These are phyloP conservation scores for Ictidomys tridecemlineatus DNA, from an alignment of 2,113 vertebrate species.

Conservation along the genomic window DNA sequence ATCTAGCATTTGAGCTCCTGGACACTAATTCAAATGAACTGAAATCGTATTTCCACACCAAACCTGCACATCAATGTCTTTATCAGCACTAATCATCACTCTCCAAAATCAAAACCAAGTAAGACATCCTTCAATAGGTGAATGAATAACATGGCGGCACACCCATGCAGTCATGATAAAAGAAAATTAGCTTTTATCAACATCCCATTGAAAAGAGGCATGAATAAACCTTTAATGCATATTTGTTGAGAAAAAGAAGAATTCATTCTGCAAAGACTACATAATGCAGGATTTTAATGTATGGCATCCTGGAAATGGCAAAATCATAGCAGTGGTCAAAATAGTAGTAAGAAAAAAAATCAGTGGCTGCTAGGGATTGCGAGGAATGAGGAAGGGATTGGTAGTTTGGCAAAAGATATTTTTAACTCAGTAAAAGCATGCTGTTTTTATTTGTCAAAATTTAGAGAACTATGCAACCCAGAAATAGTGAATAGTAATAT, in stretches of 20 bases:
- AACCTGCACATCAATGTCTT: not conserved
- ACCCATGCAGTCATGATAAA: not conserved
- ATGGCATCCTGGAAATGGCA: not conserved
- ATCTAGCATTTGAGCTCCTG: not conserved
- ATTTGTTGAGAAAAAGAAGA: not conserved
- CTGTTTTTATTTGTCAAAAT: not conserved
- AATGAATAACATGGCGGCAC: not conserved
- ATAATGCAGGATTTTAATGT: not conserved
- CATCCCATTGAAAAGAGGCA: not conserved
- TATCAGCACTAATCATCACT: not conserved
- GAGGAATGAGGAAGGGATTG: not conserved
- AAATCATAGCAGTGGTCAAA: not conserved
- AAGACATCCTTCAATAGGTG: not conserved
- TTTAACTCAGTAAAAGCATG: not conserved
- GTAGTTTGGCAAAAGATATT: not conserved
- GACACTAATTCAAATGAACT: not conserved
- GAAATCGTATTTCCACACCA: not conserved
- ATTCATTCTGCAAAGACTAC: not conserved
- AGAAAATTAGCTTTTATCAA: not conserved
- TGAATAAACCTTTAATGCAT: not conserved
- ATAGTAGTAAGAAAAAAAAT: not conserved
- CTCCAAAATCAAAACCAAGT: not conserved
- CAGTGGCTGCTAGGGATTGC: not conserved
- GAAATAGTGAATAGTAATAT: not conserved
- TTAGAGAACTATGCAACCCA: not conserved